phyloP scores from a whole-genome alignment of 2,888 invertebrate genomes.

The Aplocera efformata region DNA sequence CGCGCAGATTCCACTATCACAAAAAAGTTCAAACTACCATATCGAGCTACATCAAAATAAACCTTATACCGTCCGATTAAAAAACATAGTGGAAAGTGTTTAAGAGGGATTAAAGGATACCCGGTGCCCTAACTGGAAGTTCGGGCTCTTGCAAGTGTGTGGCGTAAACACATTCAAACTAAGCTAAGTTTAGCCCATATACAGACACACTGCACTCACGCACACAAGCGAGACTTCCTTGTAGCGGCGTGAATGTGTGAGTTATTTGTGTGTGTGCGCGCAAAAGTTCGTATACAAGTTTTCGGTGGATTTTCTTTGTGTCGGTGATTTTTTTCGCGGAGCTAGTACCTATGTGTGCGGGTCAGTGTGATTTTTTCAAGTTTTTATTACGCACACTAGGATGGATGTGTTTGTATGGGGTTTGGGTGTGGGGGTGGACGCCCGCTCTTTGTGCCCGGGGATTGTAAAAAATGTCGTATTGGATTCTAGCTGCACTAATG shows the following conservation, averaged over 20 bases:
- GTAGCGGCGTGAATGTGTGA: conserved; percentile 42
- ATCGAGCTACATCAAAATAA: conserved; percentile 13
- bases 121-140: conserved; percentile 24
- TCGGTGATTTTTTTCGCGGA: conserved; percentile 78
- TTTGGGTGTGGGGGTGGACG: conserved; percentile 59
- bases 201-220: conserved; percentile 58
- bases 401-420: conserved; percentile 47
- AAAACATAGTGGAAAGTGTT: conserved; percentile 12
- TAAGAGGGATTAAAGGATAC: conserved; percentile 22
- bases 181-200: conserved; percentile 73
- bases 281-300: conserved; percentile 77
- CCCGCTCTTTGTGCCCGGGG: conserved; percentile 76
- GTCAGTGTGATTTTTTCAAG: conserved; percentile 77
- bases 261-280: conserved; percentile 44
- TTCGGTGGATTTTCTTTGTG: conserved; percentile 79
- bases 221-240: conserved; percentile 58
- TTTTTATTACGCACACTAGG: conserved; percentile 63
- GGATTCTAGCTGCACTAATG: conserved; percentile 78
- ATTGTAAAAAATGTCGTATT: conserved; percentile 80
- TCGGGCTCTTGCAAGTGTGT: conserved; percentile 70
- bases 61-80: conserved; percentile 12
- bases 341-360: conserved; percentile 57
- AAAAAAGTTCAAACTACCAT: conserved; percentile 37
- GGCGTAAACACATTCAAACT: conserved; percentile 51
- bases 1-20: conserved; percentile 49